phyloP scores from a whole-genome alignment of 2,113 vertebrate species.

The Trinectes maculatus region DNA sequence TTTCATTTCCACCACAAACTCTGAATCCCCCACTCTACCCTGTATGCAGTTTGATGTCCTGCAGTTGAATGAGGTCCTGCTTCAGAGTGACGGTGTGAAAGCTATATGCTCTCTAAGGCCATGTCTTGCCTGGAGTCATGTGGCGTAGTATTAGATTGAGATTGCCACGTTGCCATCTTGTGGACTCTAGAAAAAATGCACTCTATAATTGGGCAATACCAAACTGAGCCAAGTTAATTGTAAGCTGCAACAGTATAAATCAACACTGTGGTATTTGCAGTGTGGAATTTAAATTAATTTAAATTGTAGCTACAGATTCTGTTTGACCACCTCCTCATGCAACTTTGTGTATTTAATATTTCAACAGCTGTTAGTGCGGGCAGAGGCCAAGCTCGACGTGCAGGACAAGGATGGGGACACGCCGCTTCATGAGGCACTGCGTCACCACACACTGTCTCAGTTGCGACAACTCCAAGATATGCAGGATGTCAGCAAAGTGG shows the following conservation, averaged over 20 bases:
- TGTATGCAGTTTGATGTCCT: slow-evolving; percentile 58
- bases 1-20: slow-evolving; percentile 17
- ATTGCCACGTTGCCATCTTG: slow-evolving; percentile 80
- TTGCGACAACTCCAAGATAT: slow-evolving; percentile 98
- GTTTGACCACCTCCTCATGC: background rate
- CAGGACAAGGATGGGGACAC: slow-evolving; percentile 99
- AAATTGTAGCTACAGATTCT: slow-evolving; percentile 17
- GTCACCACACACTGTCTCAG: slow-evolving; percentile 97
- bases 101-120: slow-evolving; percentile 51
- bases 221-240: slow-evolving; percentile 25
- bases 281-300: slow-evolving; percentile 1
- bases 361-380: slow-evolving; percentile 92
- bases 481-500: slow-evolving; percentile 99
- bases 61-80: slow-evolving; percentile 65
- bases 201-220: slow-evolving; percentile 38
- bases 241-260: slow-evolving; percentile 33
- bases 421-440: slow-evolving; percentile 95
- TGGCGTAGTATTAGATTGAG: slow-evolving; percentile 51
- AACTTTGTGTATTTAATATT: slow-evolving; percentile 14
- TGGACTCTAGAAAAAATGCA: slow-evolving; percentile 71
- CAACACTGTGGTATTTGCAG: slow-evolving; percentile 42
- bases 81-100: slow-evolving; percentile 59
- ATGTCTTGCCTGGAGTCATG: slow-evolving; percentile 34
- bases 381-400: slow-evolving; percentile 97
- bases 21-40: slow-evolving; percentile 38